A percentile compares a stretch with the other conserved stretches of the same genome.
These are phyloP conservation scores for Coptodon rendalli DNA, from an alignment of 2,113 vertebrate genomes.

Conservation along the genomic window DNA sequence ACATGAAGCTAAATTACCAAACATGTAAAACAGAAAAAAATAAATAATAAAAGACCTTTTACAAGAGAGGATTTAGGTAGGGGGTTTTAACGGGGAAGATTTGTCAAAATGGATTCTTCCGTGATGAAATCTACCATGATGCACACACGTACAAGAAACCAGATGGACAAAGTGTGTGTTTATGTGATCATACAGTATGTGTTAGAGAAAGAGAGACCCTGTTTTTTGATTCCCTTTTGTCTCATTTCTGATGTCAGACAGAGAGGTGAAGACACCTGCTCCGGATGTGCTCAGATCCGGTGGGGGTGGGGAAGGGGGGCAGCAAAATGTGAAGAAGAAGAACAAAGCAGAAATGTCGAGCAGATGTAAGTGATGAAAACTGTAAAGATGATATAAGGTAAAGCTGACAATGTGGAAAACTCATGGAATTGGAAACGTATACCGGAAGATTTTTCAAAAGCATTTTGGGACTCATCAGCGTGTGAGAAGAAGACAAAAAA, in stretches of 20 bases:
- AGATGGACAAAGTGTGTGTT: constrained; percentile 4
- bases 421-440: neutral
- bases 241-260: neutral
- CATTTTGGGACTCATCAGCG: neutral
- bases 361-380: neutral
- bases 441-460: neutral
- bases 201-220: neutral
- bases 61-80: neutral
- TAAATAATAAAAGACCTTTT: neutral
- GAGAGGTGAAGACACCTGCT: constrained; percentile 7
- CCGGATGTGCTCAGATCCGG: neutral
- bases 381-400: neutral
- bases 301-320: neutral
- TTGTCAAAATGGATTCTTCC: neutral
- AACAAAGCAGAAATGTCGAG: neutral
- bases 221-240: neutral
- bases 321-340: neutral
- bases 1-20: neutral
- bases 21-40: neutral
- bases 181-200: neutral
- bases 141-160: neutral
- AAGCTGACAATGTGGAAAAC: neutral
- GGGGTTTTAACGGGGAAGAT: neutral
- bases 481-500: neutral
- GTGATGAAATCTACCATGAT: constrained; percentile 4